These are phyloP conservation scores for Melieria picta DNA, from an alignment of 2,888 invertebrate species.

Conservation along the genomic window DNA sequence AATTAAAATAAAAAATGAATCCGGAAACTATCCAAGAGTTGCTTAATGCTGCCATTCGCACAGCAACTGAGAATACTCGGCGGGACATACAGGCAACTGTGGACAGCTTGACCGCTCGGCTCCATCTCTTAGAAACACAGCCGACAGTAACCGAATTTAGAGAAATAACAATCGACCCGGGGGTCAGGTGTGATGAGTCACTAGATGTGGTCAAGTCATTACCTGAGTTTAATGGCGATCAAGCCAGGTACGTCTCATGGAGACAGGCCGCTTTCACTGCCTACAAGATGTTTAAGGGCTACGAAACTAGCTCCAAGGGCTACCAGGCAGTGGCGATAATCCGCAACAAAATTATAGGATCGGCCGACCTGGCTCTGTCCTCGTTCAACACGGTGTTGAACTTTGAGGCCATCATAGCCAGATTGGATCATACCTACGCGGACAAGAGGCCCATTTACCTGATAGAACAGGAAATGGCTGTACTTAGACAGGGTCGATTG, in stretches of 20 bases:
- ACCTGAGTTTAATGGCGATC: constrained; percentile 26
- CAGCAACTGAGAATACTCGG: constrained; percentile 1
- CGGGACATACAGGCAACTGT: background rate
- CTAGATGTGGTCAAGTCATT: constrained; percentile 29
- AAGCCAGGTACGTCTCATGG: constrained; percentile 37
- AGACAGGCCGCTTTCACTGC: constrained; percentile 31
- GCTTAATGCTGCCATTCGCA: background rate
- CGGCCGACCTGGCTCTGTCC: constrained; percentile 4
- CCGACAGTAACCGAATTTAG: background rate
- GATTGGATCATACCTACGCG: constrained; percentile 31
- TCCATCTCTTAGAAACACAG: constrained; percentile 6
- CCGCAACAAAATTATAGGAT: constrained; percentile 1
- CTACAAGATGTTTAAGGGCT: constrained; percentile 7
- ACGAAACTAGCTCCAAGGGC: constrained; percentile 5
- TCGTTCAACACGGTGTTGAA: constrained; percentile 28
- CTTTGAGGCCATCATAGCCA: constrained; percentile 27
- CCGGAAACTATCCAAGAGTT: no score
- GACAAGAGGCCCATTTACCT: constrained; percentile 33
- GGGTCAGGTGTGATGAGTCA: constrained; percentile 12
- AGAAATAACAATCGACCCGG: background rate
- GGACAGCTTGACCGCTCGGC: background rate
- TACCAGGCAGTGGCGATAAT: constrained; percentile 12
- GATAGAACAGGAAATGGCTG: constrained; percentile 24
- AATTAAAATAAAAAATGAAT: no score
- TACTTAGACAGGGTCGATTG: constrained; percentile 25